Conservation (phyloP, 2,113 vertebrate genomes). For the Sinocyclocheilus maitianheensis region DNA sequence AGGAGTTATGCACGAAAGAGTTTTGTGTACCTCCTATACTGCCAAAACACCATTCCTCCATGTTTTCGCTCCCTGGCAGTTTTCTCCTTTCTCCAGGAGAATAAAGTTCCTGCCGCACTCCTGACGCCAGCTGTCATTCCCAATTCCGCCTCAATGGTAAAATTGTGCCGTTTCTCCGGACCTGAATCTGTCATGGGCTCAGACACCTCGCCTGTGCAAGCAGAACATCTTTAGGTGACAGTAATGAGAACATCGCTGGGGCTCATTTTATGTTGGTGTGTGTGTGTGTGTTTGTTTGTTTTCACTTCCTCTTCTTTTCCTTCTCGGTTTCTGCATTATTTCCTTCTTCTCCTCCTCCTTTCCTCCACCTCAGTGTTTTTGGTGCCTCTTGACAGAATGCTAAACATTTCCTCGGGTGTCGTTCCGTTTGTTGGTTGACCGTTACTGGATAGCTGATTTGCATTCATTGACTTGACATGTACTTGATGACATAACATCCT, state of each 20-base stretch:
- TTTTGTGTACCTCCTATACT: neutral
- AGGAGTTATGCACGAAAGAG: neutral
- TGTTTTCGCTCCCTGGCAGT: conserved; percentile 12
- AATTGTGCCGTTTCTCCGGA: conserved; percentile 47
- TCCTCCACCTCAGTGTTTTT: conserved; percentile 32
- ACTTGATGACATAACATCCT: conserved; percentile 47
- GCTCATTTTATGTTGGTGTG: conserved; percentile 23
- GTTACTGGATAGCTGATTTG: conserved; percentile 51
- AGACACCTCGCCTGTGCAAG: conserved; percentile 45
- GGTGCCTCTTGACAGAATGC: conserved; percentile 42
- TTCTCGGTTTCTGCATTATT: conserved; percentile 11
- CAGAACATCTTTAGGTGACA: conserved; percentile 56
- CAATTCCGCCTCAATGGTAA: conserved; percentile 45
- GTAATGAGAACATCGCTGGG: conserved; percentile 57
- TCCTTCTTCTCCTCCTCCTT: conserved; percentile 22
- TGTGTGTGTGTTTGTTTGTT: neutral
- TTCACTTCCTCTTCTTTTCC: neutral
- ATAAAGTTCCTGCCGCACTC: conserved; percentile 51
- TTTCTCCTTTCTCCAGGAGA: conserved; percentile 46
- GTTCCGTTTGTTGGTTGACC: conserved; percentile 43
- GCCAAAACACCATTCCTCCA: conserved; percentile 34
- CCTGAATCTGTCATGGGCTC: conserved; percentile 62
- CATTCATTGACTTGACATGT: conserved; percentile 61
- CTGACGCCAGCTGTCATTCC: conserved; percentile 57
- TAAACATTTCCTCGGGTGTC: conserved; percentile 32